Percentiles rank a stretch among this genome's conserved stretches.
Evolutionary conservation across 2,888 invertebrate genomes (phyloP).

Genomic region (Pollenia labialis): DNA sequence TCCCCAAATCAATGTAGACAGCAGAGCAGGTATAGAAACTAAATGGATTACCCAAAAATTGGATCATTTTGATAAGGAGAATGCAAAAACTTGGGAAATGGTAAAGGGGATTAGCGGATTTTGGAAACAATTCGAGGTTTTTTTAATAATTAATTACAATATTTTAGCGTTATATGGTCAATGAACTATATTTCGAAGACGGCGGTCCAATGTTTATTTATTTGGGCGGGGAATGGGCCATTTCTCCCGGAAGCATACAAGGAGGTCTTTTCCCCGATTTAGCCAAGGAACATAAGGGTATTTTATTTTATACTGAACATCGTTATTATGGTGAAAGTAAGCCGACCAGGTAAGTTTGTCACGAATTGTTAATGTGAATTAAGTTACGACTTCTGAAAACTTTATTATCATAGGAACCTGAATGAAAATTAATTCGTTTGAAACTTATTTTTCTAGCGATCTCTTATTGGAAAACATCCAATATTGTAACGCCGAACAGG

Average conservation of each 20-base stretch:
- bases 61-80: slow-evolving; percentile 86
- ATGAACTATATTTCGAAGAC: slow-evolving; percentile 82
- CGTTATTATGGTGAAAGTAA: slow-evolving; percentile 91
- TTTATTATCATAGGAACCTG: too few species aligned
- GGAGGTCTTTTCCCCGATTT: slow-evolving; percentile 87
- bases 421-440: neutral
- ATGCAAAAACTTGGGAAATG: slow-evolving; percentile 86
- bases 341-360: slow-evolving; percentile 84
- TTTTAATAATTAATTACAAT: slow-evolving; percentile 64
- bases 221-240: slow-evolving; percentile 89
- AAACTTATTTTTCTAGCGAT: slow-evolving; percentile 79
- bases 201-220: slow-evolving; percentile 87
- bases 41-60: slow-evolving; percentile 86
- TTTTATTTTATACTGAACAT: slow-evolving; percentile 91
- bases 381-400: too few species aligned
- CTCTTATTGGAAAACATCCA: slow-evolving; percentile 86
- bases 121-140: neutral
- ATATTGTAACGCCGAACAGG: slow-evolving; percentile 87
- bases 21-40: slow-evolving; percentile 11
- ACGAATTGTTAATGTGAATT: too few species aligned
- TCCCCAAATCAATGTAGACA: neutral
- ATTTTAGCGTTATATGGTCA: slow-evolving; percentile 83
- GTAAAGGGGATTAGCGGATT: slow-evolving; percentile 66
- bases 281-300: slow-evolving; percentile 86
- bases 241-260: slow-evolving; percentile 86